Base-by-base conservation (phyloP, 2,113 vertebrate species). In the Pterocles burchelli region DNA sequence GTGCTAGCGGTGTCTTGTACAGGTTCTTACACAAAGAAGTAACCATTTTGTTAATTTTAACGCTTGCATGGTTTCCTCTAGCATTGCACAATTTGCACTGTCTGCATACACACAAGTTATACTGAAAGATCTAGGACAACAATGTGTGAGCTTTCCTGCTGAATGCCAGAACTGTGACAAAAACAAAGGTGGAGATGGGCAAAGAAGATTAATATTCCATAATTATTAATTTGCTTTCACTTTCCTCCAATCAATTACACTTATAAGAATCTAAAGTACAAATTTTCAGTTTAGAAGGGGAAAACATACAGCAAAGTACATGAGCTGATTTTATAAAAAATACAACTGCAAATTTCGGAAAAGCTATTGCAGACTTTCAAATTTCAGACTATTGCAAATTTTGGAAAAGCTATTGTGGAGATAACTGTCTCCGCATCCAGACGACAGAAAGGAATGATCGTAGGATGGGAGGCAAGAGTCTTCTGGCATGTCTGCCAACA, bases 31-130 rank as follows among this genome's bases (percentile, higher is more conserved):
- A 72, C 34, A 14, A 17, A 88, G 33, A 72, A 67, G 33, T 22
- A 75, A 52, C 10, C 7, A 6, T 71, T 91, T 43, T 72, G 17
- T 78, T 97, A 90, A 92, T 95, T 94, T 96, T 65, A 72, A 72
- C 54, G 28, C 29, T 57, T 67, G 9, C 34, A 14, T 57, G 15
- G 12, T 49, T 88, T 82, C 61, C 12, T 15, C 34, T 49, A 45
- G 24, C 6, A 36, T 26, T 20, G 57, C 13, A 24, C 17, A 73
- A 21, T 65, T 83, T 72, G 51, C 22, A 4, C 13, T 85, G 54
- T 68, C 29, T 76, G 12, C 46, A 29, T 24, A 61, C 18, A 84
- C 34, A 41, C 17, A 71, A 33, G 38, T 31, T 68, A 12, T 63
- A 67, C 38, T 33, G 20, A 71, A 67, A 74, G 38, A 48, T 59